Conservation (phyloP, 2,888 invertebrate species). For the Nephrocerus scutellatus region DNA sequence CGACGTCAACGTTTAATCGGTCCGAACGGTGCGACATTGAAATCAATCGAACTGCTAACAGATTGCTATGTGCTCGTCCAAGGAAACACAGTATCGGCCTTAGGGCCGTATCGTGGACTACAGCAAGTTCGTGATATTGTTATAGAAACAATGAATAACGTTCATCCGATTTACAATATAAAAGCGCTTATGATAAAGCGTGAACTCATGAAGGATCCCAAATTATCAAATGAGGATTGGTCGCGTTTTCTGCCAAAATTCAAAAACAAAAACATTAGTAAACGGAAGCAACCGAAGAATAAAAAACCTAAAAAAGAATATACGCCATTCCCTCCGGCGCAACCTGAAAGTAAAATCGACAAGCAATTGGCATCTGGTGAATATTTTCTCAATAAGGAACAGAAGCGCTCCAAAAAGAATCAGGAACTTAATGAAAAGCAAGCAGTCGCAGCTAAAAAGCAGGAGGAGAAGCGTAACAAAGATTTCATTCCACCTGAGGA, state of each 20-base stretch:
- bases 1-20: conserved; percentile 91
- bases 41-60: conserved; percentile 92
- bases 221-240: conserved; percentile 90
- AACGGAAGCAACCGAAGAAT: conserved; percentile 80
- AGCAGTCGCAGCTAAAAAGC: conserved; percentile 61
- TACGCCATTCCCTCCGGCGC: conserved; percentile 96
- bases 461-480: conserved; percentile 70
- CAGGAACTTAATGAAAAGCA: conserved; percentile 75
- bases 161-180: conserved; percentile 98
- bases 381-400: conserved; percentile 87
- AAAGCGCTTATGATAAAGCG: conserved; percentile 96
- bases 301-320: conserved; percentile 88
- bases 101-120: conserved; percentile 92
- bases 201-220: conserved; percentile 89
- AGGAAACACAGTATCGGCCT: conserved; percentile 91
- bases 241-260: conserved; percentile 94
- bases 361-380: conserved; percentile 90
- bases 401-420: conserved; percentile 62
- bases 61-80: conserved; percentile 95
- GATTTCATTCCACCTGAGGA: conserved; percentile 79
- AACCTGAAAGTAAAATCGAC: conserved; percentile 88
- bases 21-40: conserved; percentile 95
- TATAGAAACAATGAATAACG: conserved; percentile 96
- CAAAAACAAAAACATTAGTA: conserved; percentile 78
- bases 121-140: conserved; percentile 83